These are phyloP conservation scores for Thunnus albacares DNA, from an alignment of 2,797 vertebrate species.

Conservation along the genomic window DNA sequence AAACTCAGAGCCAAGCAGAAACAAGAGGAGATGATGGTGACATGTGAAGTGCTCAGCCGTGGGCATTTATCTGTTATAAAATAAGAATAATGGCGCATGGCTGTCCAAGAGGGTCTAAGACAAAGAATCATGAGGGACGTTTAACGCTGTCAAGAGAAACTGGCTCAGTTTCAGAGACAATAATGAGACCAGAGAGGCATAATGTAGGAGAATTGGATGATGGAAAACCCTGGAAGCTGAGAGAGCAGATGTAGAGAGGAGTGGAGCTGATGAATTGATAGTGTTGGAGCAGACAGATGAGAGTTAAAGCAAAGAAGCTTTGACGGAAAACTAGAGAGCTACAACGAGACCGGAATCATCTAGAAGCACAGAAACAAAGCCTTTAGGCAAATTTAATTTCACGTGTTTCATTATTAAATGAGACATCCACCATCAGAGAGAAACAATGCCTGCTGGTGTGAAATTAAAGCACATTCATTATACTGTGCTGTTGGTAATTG, in stretches of 20 bases:
- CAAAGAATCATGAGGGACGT: constrained; percentile 75
- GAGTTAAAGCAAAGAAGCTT: constrained; percentile 44
- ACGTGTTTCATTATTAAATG: constrained; percentile 66
- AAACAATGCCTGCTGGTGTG: constrained; percentile 63
- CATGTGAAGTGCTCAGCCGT: constrained; percentile 29
- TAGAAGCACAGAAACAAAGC: constrained; percentile 47
- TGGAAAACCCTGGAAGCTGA: constrained; percentile 68
- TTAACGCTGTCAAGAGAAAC: constrained; percentile 75
- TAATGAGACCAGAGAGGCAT: constrained; percentile 70
- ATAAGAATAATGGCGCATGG: constrained; percentile 58
- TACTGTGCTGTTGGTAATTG: constrained; percentile 52
- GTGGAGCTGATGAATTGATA: constrained; percentile 72
- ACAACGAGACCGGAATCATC: constrained; percentile 32
- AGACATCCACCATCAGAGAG: constrained; percentile 57
- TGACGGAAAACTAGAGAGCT: constrained; percentile 51
- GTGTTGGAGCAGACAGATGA: constrained; percentile 59
- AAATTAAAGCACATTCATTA: constrained; percentile 72
- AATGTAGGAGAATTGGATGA: constrained; percentile 63
- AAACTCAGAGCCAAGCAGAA: constrained; percentile 25
- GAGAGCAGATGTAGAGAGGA: constrained; percentile 69
- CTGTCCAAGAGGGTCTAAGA: constrained; percentile 56
- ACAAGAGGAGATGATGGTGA: neutral
- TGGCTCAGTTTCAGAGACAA: constrained; percentile 65
- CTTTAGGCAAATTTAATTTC: constrained; percentile 65
- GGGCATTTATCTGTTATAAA: constrained; percentile 46